Evolutionary conservation across 1,140 invertebrate species (phyloP).

Genomic region (Nylanderia fulva): DNA sequence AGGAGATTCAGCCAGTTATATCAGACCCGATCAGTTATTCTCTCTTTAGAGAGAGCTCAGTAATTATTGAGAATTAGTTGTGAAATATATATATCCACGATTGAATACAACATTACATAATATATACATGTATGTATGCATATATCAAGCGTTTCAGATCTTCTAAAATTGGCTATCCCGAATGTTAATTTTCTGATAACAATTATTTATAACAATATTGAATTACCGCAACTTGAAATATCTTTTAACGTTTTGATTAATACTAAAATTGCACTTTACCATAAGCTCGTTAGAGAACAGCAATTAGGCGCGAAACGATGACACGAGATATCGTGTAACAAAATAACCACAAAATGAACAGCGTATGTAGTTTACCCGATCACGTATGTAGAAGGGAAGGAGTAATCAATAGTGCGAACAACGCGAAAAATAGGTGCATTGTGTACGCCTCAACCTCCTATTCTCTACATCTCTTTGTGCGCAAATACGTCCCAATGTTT

Average conservation of each 20-base stretch:
- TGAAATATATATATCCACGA: too few relatives aligned
- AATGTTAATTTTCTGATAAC: not conserved
- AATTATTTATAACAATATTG: not conserved
- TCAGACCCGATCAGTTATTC: too few relatives aligned
- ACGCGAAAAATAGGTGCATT: constrained; percentile 24
- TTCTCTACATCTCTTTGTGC: constrained; percentile 8
- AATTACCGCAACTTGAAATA: constrained; percentile 7
- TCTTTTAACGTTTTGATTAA: not conserved
- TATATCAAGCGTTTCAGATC: not conserved
- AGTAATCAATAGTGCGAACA: constrained; percentile 38
- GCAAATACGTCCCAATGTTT: constrained; percentile 49
- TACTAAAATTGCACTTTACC: not conserved
- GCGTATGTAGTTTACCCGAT: constrained; percentile 12
- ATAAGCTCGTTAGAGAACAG: constrained; percentile 1
- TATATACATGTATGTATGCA: too few relatives aligned
- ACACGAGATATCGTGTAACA: constrained; percentile 38
- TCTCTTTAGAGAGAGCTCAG: too few relatives aligned
- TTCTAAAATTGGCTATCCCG: not conserved
- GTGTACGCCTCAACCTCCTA: not conserved
- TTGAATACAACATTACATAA: too few relatives aligned
- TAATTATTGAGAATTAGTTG: too few relatives aligned
- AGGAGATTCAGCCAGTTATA: too few relatives aligned
- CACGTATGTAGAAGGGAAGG: not conserved
- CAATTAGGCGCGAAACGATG: constrained; percentile 35
- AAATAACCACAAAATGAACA: constrained; percentile 34